A percentile compares a stretch with the other conserved stretches of the same genome.
These are phyloP conservation scores for Triplophysa yarkandensis DNA, from an alignment of 2,797 vertebrate species.

Conservation along the genomic window DNA sequence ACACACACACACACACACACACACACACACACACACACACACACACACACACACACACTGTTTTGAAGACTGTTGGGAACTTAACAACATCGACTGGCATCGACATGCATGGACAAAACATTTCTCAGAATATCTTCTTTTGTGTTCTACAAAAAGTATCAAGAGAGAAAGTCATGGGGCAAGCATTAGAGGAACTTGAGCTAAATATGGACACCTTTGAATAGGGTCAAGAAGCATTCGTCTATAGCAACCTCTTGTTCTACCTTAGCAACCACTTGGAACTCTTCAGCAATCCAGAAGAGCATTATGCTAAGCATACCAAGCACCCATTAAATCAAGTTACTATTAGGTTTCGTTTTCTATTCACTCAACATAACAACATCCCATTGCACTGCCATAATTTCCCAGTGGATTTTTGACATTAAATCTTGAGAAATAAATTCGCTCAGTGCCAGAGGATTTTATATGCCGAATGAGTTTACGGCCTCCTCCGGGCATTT, in stretches of 20 bases:
- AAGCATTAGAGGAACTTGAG: not conserved
- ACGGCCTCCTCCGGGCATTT: slow-evolving; percentile 28
- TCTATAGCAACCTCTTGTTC: not conserved
- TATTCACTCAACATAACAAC: not conserved
- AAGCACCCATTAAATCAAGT: not conserved
- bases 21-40: not conserved
- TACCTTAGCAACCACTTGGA: not conserved
- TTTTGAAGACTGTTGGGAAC: too few relatives aligned
- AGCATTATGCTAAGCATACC: not conserved
- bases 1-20: slow-evolving; percentile 22
- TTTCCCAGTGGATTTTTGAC: slow-evolving; percentile 23
- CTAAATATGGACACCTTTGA: too few relatives aligned
- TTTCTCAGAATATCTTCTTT: too few relatives aligned
- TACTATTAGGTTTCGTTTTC: not conserved
- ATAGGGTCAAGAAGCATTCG: not conserved
- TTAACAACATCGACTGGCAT: too few relatives aligned
- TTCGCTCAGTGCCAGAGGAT: not conserved
- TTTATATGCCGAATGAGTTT: slow-evolving; percentile 7
- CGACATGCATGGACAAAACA: too few relatives aligned
- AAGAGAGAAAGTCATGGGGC: not conserved
- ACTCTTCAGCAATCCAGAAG: not conserved
- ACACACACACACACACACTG: slow-evolving; percentile 10
- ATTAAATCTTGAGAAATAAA: not conserved
- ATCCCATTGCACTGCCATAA: not conserved
- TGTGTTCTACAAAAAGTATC: too few relatives aligned